Base-by-base conservation (phyloP, 2,888 invertebrate genomes). In the Drosophila paramelanica region DNA sequence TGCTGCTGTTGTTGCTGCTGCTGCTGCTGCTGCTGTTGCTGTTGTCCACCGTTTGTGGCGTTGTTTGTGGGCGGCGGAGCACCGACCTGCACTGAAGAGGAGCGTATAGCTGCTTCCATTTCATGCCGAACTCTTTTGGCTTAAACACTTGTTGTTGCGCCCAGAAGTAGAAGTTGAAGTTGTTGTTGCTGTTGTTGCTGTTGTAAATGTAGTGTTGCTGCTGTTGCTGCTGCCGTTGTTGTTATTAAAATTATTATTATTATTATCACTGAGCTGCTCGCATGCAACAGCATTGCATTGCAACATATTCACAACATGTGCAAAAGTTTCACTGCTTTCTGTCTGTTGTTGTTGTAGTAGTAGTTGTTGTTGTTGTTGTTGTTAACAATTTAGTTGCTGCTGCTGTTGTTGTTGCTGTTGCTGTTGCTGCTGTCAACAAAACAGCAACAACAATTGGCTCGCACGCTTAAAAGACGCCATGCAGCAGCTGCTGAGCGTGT, bases 41-140 rank as follows among this genome's bases (percentile, higher is more conserved):
- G 85, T 27, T 87, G 87, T 82, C 70, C 86, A 84, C 90, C 85
- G 86, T 91, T 92, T 89, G 91, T 55, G 72, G 80, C 67, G 85
- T 81, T 83, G 65, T 74, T 85, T 88, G 91, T 89, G 85, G 92
- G 91, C 88, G 92, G 91, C 84, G 91, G 91, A 91, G 92, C 92
- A 92, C 92, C 92, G 91, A 92, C 92, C 92, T 92, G 92, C 91
- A 92, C 92, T 92, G 92, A 91, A 90, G 92, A 92, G 90, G 92
- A 92, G 90, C 92, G 92, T 89, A 92, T 92, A 90, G 92, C 92
- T 92, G 92, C 92, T 92, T 92, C 92, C 92, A 92, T 92, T 92
- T 92, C 92, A 92, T 92, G 92, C 92, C 92, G 92, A 92, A 92
- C 91, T 91, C 82, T 89, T 89, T 89, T 87, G 85, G 83, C 83